Conservation (phyloP, 2,888 invertebrate genomes). For the Platerodrilus igneus region DNA sequence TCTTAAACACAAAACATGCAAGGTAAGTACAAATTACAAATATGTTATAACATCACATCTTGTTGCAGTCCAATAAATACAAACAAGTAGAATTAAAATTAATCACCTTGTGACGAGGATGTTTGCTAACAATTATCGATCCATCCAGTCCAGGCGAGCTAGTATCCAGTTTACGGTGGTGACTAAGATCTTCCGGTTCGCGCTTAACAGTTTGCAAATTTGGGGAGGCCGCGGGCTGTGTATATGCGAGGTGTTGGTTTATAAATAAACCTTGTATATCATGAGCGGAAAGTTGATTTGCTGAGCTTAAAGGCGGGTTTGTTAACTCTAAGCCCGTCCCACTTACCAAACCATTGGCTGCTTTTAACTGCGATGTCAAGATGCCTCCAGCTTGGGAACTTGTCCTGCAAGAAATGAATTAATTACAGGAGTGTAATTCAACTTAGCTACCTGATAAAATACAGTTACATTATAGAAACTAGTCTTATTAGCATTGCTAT, state of each 20-base stretch:
- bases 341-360: conserved; percentile 66
- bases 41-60: no score
- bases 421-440: no score
- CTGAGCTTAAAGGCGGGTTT: conserved; percentile 46
- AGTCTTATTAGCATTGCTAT: no score
- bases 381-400: conserved; percentile 50
- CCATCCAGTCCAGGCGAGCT: conserved; percentile 54
- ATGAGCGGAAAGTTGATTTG: conserved; percentile 58
- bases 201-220: conserved; percentile 63
- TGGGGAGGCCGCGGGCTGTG: conserved; percentile 49
- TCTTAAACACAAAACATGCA: no score
- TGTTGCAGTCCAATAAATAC: no score
- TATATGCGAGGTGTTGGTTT: conserved; percentile 60
- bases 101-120: conserved; percentile 56
- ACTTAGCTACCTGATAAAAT: no score
- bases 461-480: no score
- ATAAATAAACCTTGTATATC: conserved; percentile 54
- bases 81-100: conserved; percentile 13
- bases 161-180: conserved; percentile 60
- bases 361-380: conserved; percentile 65
- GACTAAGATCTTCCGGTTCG: conserved; percentile 77
- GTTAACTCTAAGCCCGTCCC: conserved; percentile 58
- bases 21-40: no score
- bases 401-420: conserved; percentile 45
- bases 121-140: conserved; percentile 55